Base-by-base conservation (phyloP, 2,888 invertebrate species). In the Lasioglossum villosulum region DNA sequence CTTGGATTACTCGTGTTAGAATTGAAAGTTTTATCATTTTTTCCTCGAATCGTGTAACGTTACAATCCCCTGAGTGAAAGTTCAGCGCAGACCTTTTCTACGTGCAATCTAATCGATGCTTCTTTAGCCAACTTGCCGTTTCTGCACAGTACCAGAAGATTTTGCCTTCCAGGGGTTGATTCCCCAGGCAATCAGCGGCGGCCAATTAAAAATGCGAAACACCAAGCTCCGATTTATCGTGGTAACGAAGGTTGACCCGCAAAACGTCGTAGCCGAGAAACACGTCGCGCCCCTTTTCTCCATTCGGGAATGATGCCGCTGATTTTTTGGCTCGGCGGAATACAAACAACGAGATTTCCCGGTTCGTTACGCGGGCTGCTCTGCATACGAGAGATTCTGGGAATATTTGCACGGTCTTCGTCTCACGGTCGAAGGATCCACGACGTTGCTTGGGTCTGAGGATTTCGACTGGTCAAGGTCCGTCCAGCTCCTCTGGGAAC, bases 271-370 rank as follows among this genome's bases (percentile, higher is more conserved):
- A 8, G 66, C 37, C 34, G 34, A 19, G 27, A 23, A 37, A 39
- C 12, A 27, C 19, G 45, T 5, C 14, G 19, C 5, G 4, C 3
- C 3, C n/a, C 37, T 66, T 23, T 6, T 16, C 16, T 30, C 5
- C 27, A 5, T 27, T 59, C 59, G 48, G 16, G 42, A 82, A 66
- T 78, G 37, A 68, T 73, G 52, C 77, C 14, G 73, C 30, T 52
- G 72, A 73, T 78, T 76, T 78, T 78, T 78, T 73, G 37, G 42
- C 23, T 6, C 77, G 37, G 19, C 12, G 78, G 45, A 79, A 79
- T 66, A 63, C 73, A 79, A 79, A 79, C 70, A 71, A 63, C 52
- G 34, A 48, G 77, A 77, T 77, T 48, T 77, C 71, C 72, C 72
- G 72, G 81, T 71, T 81, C 81, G 81, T 81, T 77, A 76, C 76